Evolutionary conservation across 2,888 invertebrate species (phyloP).

Genomic region (Griposia aprilina): DNA sequence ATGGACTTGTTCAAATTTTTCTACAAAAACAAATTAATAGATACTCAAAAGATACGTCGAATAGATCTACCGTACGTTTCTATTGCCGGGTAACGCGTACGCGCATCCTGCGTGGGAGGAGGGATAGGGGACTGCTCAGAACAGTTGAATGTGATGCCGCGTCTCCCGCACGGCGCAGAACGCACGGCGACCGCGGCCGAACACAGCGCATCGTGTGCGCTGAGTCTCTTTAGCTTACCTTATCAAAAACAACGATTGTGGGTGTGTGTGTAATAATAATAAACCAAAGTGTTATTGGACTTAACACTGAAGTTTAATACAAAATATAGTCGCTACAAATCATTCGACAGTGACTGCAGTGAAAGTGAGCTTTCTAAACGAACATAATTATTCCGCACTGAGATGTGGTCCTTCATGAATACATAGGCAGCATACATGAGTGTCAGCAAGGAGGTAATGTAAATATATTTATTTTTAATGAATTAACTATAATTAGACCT

Average conservation of each 20-base stretch:
- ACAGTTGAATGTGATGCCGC: conserved; percentile 72
- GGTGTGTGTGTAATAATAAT: conserved; percentile 47
- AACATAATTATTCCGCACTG: conserved; percentile 74
- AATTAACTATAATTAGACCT: not conserved
- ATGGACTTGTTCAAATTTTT: conserved; percentile 32
- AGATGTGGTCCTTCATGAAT: conserved; percentile 86
- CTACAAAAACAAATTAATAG: conserved; percentile 21
- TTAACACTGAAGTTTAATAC: conserved; percentile 57
- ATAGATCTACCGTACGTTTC: conserved; percentile 47
- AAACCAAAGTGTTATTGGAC: conserved; percentile 65
- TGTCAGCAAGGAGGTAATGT: conserved; percentile 83
- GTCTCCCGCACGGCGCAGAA: conserved; percentile 70
- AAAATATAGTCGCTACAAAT: conserved; percentile 41
- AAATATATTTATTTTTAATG: not conserved
- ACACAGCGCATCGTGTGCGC: conserved; percentile 54
- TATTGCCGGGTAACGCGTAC: conserved; percentile 62
- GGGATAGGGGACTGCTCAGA: conserved; percentile 69
- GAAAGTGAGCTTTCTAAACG: conserved; percentile 84
- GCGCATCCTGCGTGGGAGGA: conserved; percentile 75
- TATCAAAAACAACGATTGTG: conserved; percentile 53
- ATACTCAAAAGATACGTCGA: conserved; percentile 36
- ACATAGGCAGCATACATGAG: conserved; percentile 85
- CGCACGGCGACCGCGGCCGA: conserved; percentile 59
- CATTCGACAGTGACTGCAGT: conserved; percentile 77
- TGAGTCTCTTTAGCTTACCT: conserved; percentile 23